Evolutionary conservation across 2,113 vertebrate genomes (phyloP), one percentile per base, ranked within the genome.

Genomic region (Tachysurus fulvidraco): DNA sequence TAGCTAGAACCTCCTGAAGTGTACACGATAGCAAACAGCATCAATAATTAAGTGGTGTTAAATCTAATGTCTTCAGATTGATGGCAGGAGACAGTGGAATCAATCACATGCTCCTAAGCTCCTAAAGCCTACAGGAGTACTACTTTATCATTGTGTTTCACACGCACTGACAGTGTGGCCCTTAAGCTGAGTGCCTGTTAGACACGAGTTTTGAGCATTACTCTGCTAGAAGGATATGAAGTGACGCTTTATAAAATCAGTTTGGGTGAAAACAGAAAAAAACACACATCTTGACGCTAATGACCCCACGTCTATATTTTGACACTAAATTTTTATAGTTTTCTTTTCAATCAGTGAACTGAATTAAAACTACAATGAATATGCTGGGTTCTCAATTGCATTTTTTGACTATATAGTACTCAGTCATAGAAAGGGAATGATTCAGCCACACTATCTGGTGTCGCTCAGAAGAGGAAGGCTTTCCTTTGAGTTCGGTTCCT

Each of bases 31-130:
- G 67, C 89, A 67, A 80, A 81, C 57, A 25, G 89, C 88, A 69
- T 87, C 21, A 86, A 85, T 79, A 41, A 89, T 89, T 88, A 88
- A 90, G 25, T 85, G 14, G 30, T 55, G 16, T 21, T 86, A 78
- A 78, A 30, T 23, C 62, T 77, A 79, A 54, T 30, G 50, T 36
- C 55, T 10, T 89, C 76, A 28, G 65, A 76, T 65, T 77, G 52
- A 81, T 76, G 19, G 57, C 25, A 44, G 23, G 19, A 89, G 46
- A 86, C 44, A 80, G 74, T 23, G 12, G 17, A 78, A 88, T 81
- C 60, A 81, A 80, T 36, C 81, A 62, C 69, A 54, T 16, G 44
- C n/a, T 13, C 0, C 21, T 14, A n/a, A 50, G 59, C 0, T 46
- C 67, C n/a, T 11, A n/a, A 28, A 57, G 30, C 81, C 64, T 28